phyloP scores from a whole-genome alignment of 2,797 vertebrate genomes.

The Girardinus metallicus region DNA sequence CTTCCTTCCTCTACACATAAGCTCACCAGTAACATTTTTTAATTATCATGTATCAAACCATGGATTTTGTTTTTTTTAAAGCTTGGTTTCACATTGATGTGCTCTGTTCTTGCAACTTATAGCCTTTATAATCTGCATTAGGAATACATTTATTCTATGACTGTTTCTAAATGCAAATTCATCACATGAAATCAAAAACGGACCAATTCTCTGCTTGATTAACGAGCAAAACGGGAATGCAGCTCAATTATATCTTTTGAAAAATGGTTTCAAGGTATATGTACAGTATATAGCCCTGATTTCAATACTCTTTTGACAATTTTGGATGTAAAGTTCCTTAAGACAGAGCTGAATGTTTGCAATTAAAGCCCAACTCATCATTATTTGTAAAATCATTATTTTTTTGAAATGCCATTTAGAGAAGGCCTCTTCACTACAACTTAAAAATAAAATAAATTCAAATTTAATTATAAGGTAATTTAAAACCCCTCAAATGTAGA shows the following conservation, averaged over 20 bases:
- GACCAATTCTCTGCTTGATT: not conserved
- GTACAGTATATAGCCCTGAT: not conserved
- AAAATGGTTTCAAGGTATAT: not conserved
- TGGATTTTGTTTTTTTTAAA: not conserved
- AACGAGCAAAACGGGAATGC: not conserved
- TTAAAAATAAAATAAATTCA: not conserved
- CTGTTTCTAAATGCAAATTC: not conserved
- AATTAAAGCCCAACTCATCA: not conserved
- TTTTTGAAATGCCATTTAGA: not conserved
- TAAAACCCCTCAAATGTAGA: not conserved
- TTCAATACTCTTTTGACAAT: not conserved
- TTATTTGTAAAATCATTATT: not conserved
- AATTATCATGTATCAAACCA: not conserved
- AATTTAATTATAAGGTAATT: not conserved
- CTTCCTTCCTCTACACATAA: not conserved
- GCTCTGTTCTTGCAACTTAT: not conserved
- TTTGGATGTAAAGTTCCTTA: not conserved
- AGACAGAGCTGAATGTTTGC: not conserved
- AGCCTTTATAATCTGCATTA: not conserved
- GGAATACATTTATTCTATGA: not conserved
- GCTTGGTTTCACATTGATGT: not conserved
- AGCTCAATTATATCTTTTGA: not conserved
- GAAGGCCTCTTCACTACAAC: not conserved
- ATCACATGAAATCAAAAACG: not conserved
- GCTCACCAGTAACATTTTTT: not conserved